These are phyloP conservation scores for Nycticebus coucang DNA, from an alignment of 2,113 vertebrate genomes.

Conservation along the genomic window DNA sequence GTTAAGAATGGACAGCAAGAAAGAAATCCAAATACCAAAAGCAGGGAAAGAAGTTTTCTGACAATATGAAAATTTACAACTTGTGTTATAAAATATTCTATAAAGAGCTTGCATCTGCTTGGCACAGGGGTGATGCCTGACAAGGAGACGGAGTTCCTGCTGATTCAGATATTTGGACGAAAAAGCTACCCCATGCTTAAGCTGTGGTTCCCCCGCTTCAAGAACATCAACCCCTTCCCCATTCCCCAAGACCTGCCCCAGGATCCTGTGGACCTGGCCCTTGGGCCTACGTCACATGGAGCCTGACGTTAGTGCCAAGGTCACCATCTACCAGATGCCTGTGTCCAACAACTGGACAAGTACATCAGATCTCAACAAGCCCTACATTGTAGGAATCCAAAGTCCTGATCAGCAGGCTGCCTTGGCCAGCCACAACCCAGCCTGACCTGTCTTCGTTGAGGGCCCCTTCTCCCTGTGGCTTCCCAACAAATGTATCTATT, in stretches of 20 bases:
- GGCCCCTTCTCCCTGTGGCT: conserved; percentile 94
- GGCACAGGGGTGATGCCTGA: conserved; percentile 89
- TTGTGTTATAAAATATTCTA: conserved; percentile 28
- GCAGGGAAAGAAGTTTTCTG: neutral
- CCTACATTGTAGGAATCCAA: no score
- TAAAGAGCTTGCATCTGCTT: neutral
- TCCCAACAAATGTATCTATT: conserved; percentile 87
- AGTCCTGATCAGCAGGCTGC: no score
- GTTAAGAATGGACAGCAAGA: conserved; percentile 40
- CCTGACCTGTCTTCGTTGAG: conserved; percentile 90
- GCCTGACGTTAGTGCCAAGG: conserved; percentile 84
- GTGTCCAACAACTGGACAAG: no score
- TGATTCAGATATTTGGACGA: conserved; percentile 91
- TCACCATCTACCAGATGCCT: conserved; percentile 88
- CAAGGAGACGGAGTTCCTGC: conserved; percentile 89
- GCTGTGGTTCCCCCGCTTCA: conserved; percentile 93
- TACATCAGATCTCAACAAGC: no score
- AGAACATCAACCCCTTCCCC: conserved; percentile 89
- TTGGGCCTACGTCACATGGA: conserved; percentile 89
- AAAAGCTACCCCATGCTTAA: conserved; percentile 91
- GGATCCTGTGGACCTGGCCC: conserved; percentile 88
- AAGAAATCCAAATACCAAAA: conserved; percentile 19
- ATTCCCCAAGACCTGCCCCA: conserved; percentile 84
- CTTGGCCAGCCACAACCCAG: conserved; percentile 85
- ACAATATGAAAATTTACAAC: neutral